These are phyloP conservation scores for Proterorhinus semilunaris DNA, from an alignment of 2,113 vertebrate species.

Conservation along the genomic window DNA sequence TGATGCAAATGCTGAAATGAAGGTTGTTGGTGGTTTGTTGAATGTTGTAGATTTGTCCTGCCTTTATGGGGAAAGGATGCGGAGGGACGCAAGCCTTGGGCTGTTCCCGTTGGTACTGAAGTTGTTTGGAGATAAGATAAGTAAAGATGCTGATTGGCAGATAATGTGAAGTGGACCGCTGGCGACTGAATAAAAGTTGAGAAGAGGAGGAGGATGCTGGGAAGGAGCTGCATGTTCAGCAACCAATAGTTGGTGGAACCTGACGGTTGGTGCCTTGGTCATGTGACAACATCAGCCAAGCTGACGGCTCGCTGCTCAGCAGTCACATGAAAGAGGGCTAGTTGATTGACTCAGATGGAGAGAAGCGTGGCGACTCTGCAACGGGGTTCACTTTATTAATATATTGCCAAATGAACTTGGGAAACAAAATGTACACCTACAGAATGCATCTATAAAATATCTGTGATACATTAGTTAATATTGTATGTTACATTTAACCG, in stretches of 20 bases:
- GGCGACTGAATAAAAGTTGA: slow-evolving; percentile 98
- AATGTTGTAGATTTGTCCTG: slow-evolving; percentile 92
- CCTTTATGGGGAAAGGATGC: slow-evolving; percentile 88
- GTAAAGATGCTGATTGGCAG: slow-evolving; percentile 93
- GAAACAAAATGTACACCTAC: slow-evolving; percentile 89
- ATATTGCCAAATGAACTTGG: slow-evolving; percentile 88
- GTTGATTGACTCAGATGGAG: slow-evolving; percentile 99
- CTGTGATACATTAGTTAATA: slow-evolving; percentile 29
- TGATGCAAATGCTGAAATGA: slow-evolving; percentile 88
- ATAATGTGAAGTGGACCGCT: slow-evolving; percentile 93
- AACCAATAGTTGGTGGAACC: slow-evolving; percentile 98
- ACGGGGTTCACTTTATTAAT: slow-evolving; percentile 99
- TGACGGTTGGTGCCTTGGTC: slow-evolving; percentile 98
- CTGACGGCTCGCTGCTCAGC: slow-evolving; percentile 98
- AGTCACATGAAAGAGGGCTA: slow-evolving; percentile 99
- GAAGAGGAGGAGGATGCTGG: slow-evolving; percentile 87
- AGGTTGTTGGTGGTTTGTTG: slow-evolving; percentile 94
- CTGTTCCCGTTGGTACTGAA: slow-evolving; percentile 90
- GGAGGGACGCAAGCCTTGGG: slow-evolving; percentile 88
- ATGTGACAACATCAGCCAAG: slow-evolving; percentile 99
- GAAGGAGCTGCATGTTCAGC: slow-evolving; percentile 99
- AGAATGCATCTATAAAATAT: slow-evolving; percentile 69
- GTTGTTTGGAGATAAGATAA: slow-evolving; percentile 95
- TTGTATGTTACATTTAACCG: neutral
- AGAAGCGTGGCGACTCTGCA: slow-evolving; percentile 99